Evolutionary conservation across 2,888 invertebrate species (phyloP), one percentile per base, ranked within the genome.

Genomic region (Drosophila hamatofila): DNA sequence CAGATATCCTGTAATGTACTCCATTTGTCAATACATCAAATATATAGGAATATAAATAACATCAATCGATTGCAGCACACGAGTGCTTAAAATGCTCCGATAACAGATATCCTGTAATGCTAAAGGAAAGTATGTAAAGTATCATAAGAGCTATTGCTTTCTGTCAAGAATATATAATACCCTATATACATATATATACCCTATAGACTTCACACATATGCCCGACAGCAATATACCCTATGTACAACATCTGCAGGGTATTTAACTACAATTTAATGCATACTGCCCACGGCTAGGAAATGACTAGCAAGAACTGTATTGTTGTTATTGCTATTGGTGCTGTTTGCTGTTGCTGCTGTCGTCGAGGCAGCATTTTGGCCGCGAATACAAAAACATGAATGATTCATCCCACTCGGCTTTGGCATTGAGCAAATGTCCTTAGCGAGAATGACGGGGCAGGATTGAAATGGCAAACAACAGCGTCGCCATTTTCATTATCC

Each of bases 401-500:
- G 60, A 70, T 56, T 63, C 67, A 52, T 51, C 59, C 61, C 59
- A 60, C 48, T 54, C 33, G 18, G 49, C 33, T 14, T 58, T 63
- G 66, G 54, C 82, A 74, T 51, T 57, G 70, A 55, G 63, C 48
- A 57, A 66, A 67, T 77, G 71, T 72, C 67, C 77, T 72, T 67
- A 61, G 59, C 60, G 75, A 65, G 74, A 72, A 66, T 67, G 67
- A 54, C 59, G 56, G 39, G 58, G 61, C 69, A 63, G 48, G 63
- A 82, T 80, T 35, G 52, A 23, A 61, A 65, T 63, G 73, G 46
- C 74, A 74, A 57, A 55, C 66, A 62, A 56, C 63, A 76, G 44
- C 44, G 58, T 44, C 57, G 65, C 74, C 81, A 86, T 83, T 86
- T 83, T 86, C 83, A 82, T 86, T 86, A 75, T 88, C 80, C 88